phyloP scores from a whole-genome alignment of 1,140 invertebrate genomes.

The Apis cerana region DNA sequence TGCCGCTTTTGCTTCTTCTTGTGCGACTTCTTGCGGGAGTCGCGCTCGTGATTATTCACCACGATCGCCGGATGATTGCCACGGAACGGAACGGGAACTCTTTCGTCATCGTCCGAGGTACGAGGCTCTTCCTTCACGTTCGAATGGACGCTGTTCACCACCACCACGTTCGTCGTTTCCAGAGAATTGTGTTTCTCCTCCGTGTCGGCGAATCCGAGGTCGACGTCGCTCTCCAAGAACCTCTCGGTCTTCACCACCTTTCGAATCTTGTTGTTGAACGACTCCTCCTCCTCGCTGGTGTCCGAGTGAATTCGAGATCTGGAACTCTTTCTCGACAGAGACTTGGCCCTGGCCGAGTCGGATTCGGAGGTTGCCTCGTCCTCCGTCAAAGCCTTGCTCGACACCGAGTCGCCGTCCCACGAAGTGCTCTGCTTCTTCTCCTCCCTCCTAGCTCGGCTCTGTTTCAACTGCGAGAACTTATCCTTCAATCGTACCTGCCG shows the following conservation, averaged over 20 bases:
- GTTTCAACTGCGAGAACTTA: constrained; percentile 93
- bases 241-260: constrained; percentile 78
- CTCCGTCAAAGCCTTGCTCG: constrained; percentile 81
- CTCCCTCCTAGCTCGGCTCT: constrained; percentile 90
- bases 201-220: constrained; percentile 81
- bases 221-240: constrained; percentile 82
- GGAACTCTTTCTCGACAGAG: constrained; percentile 78
- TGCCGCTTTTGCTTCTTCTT: constrained; percentile 92
- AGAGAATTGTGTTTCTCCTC: constrained; percentile 79
- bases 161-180: constrained; percentile 66
- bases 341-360: constrained; percentile 80
- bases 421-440: constrained; percentile 93
- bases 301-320: constrained; percentile 84
- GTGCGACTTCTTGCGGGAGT: constrained; percentile 86
- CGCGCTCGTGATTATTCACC: constrained; percentile 77
- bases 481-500: constrained; percentile 89
- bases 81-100: constrained; percentile 66
- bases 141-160: constrained; percentile 70
- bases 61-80: constrained; percentile 51
- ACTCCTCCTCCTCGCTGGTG: constrained; percentile 83
- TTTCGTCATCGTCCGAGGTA: constrained; percentile 79
- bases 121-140: constrained; percentile 77
- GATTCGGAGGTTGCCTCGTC: constrained; percentile 78
- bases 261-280: constrained; percentile 76
- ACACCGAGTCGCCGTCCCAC: constrained; percentile 91